Conservation (phyloP, 2,113 vertebrate species). For the Atherinomorus stipes region DNA sequence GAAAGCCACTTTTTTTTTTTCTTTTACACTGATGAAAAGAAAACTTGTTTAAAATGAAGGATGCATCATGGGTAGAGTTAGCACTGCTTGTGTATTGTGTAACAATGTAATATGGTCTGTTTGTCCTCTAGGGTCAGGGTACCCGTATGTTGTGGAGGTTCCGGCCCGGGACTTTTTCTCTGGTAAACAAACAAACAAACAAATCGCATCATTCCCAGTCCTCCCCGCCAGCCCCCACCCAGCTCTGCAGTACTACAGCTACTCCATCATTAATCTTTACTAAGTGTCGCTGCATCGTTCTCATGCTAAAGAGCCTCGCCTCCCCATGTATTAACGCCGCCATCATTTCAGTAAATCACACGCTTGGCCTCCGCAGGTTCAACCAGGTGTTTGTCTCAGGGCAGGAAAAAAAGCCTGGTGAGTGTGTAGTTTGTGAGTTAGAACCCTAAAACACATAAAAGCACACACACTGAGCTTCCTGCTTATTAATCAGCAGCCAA, state of each 20-base stretch:
- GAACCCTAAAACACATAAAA: not conserved
- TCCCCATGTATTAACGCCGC: slow-evolving; percentile 49
- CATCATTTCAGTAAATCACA: slow-evolving; percentile 45
- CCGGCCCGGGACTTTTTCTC: slow-evolving; percentile 79
- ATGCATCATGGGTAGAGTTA: slow-evolving; percentile 14
- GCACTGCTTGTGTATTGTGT: slow-evolving; percentile 61
- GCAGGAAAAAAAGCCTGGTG: slow-evolving; percentile 8
- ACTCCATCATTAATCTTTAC: slow-evolving; percentile 60
- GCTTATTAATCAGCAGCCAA: slow-evolving; percentile 58
- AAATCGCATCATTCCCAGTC: slow-evolving; percentile 21
- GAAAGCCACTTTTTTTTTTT: slow-evolving; percentile 15
- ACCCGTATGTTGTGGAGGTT: slow-evolving; percentile 78
- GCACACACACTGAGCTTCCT: slow-evolving; percentile 26
- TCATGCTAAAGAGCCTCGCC: slow-evolving; percentile 21
- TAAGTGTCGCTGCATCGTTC: slow-evolving; percentile 31
- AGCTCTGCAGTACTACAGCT: not conserved
- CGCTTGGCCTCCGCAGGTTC: slow-evolving; percentile 8
- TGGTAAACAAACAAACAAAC: slow-evolving; percentile 75
- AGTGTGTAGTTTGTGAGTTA: slow-evolving; percentile 9
- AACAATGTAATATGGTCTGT: slow-evolving; percentile 77
- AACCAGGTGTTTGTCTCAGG: slow-evolving; percentile 1
- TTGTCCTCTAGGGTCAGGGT: slow-evolving; percentile 83
- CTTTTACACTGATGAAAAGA: not conserved
- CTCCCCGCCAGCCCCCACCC: slow-evolving; percentile 28
- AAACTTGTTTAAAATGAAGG: slow-evolving; percentile 27